These are phyloP conservation scores for Varanus salvator DNA, from an alignment of 2,113 vertebrate species.

Conservation along the genomic window DNA sequence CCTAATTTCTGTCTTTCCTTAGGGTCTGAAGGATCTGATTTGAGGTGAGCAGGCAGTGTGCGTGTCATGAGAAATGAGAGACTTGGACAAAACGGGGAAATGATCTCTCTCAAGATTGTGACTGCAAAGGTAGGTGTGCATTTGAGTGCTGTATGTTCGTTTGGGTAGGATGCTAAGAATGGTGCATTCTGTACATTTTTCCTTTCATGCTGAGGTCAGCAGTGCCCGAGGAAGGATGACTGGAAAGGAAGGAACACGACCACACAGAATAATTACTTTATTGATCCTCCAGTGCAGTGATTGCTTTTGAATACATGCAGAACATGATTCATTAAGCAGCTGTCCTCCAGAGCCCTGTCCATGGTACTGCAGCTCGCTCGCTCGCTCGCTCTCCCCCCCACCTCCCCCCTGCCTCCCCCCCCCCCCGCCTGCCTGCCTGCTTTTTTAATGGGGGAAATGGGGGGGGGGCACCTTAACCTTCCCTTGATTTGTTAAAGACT, in stretches of 20 bases:
- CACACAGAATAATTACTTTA: neutral
- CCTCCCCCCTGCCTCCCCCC: too few relatives aligned
- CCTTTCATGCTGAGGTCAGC: neutral
- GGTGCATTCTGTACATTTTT: too few relatives aligned
- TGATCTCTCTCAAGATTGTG: neutral
- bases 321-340: neutral
- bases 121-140: neutral
- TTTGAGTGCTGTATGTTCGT: too few relatives aligned
- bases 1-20: neutral
- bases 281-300: neutral
- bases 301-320: neutral
- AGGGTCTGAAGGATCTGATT: neutral
- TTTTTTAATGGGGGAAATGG: neutral
- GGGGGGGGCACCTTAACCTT: too few relatives aligned
- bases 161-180: neutral
- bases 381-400: too few relatives aligned
- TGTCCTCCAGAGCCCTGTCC: slow-evolving; percentile 46
- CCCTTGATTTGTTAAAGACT: neutral
- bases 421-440: too few relatives aligned
- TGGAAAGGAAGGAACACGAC: neutral
- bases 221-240: neutral
- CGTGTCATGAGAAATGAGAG: neutral
- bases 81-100: neutral
- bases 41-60: neutral
- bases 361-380: slow-evolving; percentile 65